These are phyloP conservation scores for Catagonus wagneri DNA, from an alignment of 2,113 vertebrate genomes.

Conservation along the genomic window DNA sequence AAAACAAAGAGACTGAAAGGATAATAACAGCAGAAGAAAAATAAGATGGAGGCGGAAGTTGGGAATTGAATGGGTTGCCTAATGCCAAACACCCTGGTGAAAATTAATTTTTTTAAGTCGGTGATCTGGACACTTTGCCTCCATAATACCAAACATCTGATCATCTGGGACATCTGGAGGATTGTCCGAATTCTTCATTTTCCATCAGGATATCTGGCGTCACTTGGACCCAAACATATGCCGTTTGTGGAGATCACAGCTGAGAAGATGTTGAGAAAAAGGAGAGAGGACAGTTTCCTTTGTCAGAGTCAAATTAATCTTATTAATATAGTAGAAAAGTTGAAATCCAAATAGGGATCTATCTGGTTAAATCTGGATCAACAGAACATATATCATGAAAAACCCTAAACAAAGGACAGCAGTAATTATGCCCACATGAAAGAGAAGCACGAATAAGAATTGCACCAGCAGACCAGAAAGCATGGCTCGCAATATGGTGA, in stretches of 20 bases:
- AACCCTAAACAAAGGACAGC: constrained; percentile 75
- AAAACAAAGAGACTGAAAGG: not conserved
- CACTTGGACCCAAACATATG: not conserved
- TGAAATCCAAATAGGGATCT: constrained; percentile 74
- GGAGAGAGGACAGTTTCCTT: constrained; percentile 42
- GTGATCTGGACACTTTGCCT: not conserved
- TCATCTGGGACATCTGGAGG: not conserved
- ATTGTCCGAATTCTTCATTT: not conserved
- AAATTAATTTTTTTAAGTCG: not conserved
- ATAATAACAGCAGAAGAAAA: not conserved
- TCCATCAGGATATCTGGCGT: not conserved
- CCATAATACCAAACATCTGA: not conserved
- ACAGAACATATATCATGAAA: constrained; percentile 78
- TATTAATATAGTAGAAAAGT: constrained; percentile 81
- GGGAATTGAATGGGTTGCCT: not conserved
- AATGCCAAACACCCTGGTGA: not conserved
- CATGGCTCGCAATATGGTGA: constrained; percentile 75
- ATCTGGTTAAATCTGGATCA: constrained; percentile 82
- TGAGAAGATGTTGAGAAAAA: not conserved
- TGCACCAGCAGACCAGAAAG: constrained; percentile 74
- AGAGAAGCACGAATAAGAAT: constrained; percentile 80
- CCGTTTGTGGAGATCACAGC: fast-evolving
- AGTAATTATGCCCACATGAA: constrained; percentile 76
- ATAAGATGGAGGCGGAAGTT: fast-evolving
- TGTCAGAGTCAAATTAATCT: constrained; percentile 84